Percentiles rank a stretch among this genome's conserved stretches.
Evolutionary conservation across 2,113 vertebrate genomes (phyloP).

Genomic region (Mus pahari): DNA sequence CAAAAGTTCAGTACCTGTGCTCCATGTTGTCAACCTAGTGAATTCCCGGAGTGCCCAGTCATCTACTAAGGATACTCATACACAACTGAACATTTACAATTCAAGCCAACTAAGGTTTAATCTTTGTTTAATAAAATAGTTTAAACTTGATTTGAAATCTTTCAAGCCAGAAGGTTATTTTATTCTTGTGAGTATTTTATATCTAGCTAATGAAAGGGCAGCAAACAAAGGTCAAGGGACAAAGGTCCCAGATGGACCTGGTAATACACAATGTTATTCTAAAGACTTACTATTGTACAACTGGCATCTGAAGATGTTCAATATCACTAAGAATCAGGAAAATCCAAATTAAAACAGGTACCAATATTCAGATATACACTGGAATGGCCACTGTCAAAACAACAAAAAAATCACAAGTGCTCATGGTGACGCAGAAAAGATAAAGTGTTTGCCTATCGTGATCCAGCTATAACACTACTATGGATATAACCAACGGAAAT

Average conservation of each 20-base stretch:
- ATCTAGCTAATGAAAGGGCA: background rate
- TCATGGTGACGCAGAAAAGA: background rate
- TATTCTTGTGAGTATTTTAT: constrained; percentile 26
- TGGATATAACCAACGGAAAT: background rate
- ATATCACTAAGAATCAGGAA: background rate
- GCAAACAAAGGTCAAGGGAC: background rate
- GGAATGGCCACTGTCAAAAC: background rate
- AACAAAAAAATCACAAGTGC: background rate
- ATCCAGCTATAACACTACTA: background rate
- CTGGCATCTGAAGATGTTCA: background rate
- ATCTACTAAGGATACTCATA: background rate
- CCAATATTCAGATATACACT: background rate
- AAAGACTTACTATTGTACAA: background rate
- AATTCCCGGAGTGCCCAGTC: background rate
- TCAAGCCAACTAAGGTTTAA: background rate
- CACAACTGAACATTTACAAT: background rate
- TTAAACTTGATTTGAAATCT: background rate
- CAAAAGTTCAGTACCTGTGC: background rate
- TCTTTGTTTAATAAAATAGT: background rate
- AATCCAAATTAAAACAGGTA: background rate
- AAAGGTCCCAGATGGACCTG: background rate
- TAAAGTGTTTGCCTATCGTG: background rate
- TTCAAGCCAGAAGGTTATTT: background rate
- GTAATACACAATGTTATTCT: background rate
- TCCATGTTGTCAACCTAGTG: background rate